Conservation (phyloP, 2,797 vertebrate genomes). For the Cheirogaleus major region DNA sequence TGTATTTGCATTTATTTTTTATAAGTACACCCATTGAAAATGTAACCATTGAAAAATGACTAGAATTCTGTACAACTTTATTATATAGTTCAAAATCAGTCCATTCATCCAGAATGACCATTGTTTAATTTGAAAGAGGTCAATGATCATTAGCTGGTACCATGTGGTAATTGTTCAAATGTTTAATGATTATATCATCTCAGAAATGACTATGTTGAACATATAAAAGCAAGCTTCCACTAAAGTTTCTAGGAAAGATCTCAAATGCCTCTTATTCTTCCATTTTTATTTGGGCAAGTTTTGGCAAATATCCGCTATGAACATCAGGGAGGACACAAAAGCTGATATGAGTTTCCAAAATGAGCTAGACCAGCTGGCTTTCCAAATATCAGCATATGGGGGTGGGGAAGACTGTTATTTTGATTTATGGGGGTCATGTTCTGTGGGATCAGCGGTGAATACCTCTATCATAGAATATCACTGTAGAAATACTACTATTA, state of each 20-base stretch:
- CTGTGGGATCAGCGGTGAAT: not conserved
- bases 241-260: not conserved
- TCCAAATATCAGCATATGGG: not conserved
- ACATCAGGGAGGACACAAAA: slow-evolving; percentile 44
- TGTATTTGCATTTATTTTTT: not conserved
- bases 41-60: not conserved
- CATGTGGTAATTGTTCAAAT: not conserved
- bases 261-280: not conserved
- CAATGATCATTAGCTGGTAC: not conserved
- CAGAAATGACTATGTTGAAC: not conserved
- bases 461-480: not conserved
- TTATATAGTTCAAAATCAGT: not conserved
- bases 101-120: not conserved
- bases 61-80: not conserved
- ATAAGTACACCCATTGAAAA: not conserved
- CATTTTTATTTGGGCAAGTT: slow-evolving; percentile 12
- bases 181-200: not conserved
- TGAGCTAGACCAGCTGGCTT: slow-evolving; percentile 28
- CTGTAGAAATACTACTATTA: not conserved
- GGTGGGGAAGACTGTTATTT: not conserved
- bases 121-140: slow-evolving; percentile 11
- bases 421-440: not conserved
- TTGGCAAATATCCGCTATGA: slow-evolving; percentile 25
- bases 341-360: slow-evolving; percentile 25
- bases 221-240: not conserved